Percentiles rank a stretch among this genome's conserved stretches.
These are phyloP conservation scores for Arenaria interpres DNA, from an alignment of 2,113 vertebrate species.

Conservation along the genomic window DNA sequence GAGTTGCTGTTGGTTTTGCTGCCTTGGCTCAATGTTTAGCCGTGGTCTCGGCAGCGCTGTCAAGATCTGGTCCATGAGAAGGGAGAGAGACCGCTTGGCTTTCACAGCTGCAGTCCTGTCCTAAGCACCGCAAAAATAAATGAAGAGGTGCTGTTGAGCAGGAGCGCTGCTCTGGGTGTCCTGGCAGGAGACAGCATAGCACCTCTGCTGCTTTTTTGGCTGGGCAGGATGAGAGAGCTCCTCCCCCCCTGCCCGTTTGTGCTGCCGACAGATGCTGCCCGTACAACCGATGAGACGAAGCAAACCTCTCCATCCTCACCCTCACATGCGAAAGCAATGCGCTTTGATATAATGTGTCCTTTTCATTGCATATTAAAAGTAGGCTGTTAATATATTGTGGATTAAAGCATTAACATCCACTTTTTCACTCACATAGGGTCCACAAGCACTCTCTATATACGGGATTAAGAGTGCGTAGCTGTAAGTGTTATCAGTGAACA, in stretches of 20 bases:
- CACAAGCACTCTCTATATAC: background rate
- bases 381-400: background rate
- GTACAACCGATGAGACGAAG: background rate
- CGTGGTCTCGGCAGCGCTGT: background rate
- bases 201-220: background rate
- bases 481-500: background rate
- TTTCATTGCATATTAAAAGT: background rate
- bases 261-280: background rate
- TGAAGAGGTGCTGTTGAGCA: background rate
- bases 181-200: background rate
- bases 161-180: background rate
- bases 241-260: background rate
- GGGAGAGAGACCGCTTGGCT: background rate
- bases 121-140: background rate
- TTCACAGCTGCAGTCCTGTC: background rate
- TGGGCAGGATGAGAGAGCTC: background rate
- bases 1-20: background rate
- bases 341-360: background rate
- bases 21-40: background rate
- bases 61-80: background rate
- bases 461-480: background rate
- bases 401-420: background rate
- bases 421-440: background rate
- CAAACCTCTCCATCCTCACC: background rate
- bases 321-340: rapidly evolving